Conservation (phyloP, 2,888 invertebrate genomes). For the Chaitophorus viminalis region DNA sequence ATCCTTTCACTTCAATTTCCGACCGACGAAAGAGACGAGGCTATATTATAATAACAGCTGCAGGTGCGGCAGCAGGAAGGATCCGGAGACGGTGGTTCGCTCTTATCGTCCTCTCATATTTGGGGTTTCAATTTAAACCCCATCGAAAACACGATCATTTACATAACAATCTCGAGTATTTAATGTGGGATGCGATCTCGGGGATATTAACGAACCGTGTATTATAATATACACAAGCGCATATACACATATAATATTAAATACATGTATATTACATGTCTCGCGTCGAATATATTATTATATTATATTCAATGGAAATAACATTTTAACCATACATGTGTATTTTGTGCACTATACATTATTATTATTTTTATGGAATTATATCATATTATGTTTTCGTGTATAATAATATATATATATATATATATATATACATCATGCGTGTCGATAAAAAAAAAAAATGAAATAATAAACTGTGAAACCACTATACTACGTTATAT, state of each 20-base stretch:
- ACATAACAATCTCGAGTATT: constrained; percentile 42
- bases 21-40: neutral
- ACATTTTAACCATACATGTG: neutral
- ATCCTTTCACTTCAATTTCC: constrained; percentile 32
- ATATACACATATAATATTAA: neutral
- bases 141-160: constrained; percentile 23
- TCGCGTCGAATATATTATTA: neutral
- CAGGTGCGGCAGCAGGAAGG: neutral
- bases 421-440: neutral
- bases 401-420: neutral
- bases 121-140: constrained; percentile 38
- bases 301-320: neutral
- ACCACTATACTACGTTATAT: neutral
- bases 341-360: neutral
- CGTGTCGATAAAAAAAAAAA: neutral
- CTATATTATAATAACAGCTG: neutral
- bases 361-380: neutral
- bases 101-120: constrained; percentile 35
- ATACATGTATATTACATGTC: neutral
- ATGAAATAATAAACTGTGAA: neutral
- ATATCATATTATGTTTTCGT: neutral
- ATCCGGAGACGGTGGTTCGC: neutral
- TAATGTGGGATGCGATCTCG: constrained; percentile 17
- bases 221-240: neutral
- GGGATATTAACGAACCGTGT: neutral